Base-by-base conservation (phyloP, 1,140 invertebrate species). In the Cardiocondyla obscurior region DNA sequence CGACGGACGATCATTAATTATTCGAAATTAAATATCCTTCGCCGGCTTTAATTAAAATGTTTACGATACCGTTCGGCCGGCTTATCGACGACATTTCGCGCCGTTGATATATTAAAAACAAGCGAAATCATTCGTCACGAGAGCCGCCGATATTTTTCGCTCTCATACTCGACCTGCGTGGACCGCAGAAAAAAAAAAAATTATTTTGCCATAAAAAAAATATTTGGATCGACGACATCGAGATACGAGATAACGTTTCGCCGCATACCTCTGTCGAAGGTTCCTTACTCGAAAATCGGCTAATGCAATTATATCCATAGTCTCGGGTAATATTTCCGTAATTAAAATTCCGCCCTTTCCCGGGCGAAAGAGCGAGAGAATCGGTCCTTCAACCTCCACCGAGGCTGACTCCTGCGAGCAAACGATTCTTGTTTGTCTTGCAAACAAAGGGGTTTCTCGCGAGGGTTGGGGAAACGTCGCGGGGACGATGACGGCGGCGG, bases 361-460 rank as follows among this genome's bases (percentile, higher is more conserved):
- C 14, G n/a, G 33, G 3, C 44, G 14, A 62, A 62, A 39, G 28
- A 55, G 30, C 16, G 22, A 55, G 33, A 55, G 67, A 33, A 76
- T 36, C 57, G 81, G 74, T 87, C 84, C 84, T 87, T 82, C 84
- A 81, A 72, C 73, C 58, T 83, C 77, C 81, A 53, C 55, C 67
- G 53, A 67, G 60, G 77, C 86, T 77, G 87, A 91, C 89, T 91
- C 85, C 81, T 65, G 83, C 81, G 87, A 91, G 91, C 90, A 93
- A 93, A 93, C 90, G 92, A 92, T 93, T 93, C 92, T 92, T 93
- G 92, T 93, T 93, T 93, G 93, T 93, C 92, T 93, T 90, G 92
- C 91, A 92, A 94, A 94, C 92, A 94, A 93, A 90, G 90, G 90
- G 90, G 89, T 87, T 89, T 87, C 88, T 88, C 86, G 60, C 76